Evolutionary conservation across 1,140 invertebrate species (phyloP).

Genomic region (Agrypnia vestita): DNA sequence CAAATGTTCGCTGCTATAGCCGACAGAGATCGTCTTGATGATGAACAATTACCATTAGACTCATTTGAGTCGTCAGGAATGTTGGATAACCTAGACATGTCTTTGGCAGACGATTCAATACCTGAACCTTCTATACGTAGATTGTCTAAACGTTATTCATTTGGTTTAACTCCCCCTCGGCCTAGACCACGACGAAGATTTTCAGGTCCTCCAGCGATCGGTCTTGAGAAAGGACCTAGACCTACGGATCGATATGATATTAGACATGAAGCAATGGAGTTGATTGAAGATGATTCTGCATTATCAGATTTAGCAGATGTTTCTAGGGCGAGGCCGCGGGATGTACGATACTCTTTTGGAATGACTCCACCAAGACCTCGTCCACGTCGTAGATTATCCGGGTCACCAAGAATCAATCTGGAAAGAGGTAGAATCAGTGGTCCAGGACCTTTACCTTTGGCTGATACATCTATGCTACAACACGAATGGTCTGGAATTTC

Average conservation of each 20-base stretch:
- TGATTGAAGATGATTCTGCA: slow-evolving; percentile 13
- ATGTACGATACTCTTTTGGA: slow-evolving; percentile 13
- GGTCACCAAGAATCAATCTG: slow-evolving; percentile 2
- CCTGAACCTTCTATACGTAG: not conserved
- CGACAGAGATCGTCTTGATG: not conserved
- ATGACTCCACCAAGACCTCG: slow-evolving; percentile 7
- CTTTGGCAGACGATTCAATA: slow-evolving; percentile 9
- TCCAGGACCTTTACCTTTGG: not conserved
- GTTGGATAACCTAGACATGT: slow-evolving; percentile 4
- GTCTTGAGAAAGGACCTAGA: slow-evolving; percentile 8
- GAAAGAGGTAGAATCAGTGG: not conserved
- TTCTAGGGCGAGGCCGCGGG: not conserved
- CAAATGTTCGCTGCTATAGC: not conserved
- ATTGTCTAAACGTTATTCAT: not conserved
- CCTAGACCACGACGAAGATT: not conserved
- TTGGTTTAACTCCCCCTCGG: slow-evolving; percentile 1
- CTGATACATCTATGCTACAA: slow-evolving; percentile 1
- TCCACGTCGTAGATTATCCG: slow-evolving; percentile 20
- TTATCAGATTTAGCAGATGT: slow-evolving; percentile 13
- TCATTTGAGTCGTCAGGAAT: slow-evolving; percentile 11
- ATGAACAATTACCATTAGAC: slow-evolving; percentile 4
- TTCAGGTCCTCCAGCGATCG: not conserved
- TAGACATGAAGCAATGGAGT: slow-evolving; percentile 22
- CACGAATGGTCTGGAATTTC: slow-evolving; percentile 14
- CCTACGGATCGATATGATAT: not conserved